Evolutionary conservation across 2,888 invertebrate species (phyloP).

Genomic region (Clitarchus hookeri): DNA sequence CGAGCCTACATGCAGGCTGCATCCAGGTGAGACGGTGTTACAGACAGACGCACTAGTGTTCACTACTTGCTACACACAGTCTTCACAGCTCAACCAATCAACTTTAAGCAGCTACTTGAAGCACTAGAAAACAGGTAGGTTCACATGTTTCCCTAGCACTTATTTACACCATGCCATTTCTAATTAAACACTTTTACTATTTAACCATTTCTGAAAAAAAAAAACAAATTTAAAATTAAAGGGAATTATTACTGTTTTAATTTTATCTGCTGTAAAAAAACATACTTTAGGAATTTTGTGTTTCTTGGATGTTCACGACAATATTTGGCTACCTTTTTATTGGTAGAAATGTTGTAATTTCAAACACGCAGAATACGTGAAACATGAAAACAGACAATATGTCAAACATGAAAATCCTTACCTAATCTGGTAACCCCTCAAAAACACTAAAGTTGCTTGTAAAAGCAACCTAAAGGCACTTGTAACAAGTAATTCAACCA

Average conservation of each 20-base stretch:
- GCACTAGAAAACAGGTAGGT: not conserved
- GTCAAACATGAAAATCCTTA: not conserved
- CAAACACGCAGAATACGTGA: too few relatives aligned
- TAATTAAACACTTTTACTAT: not conserved
- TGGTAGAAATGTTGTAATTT: too few relatives aligned
- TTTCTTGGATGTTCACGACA: not conserved
- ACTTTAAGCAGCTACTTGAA: not conserved
- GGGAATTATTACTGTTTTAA: not conserved
- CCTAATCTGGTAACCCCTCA: not conserved
- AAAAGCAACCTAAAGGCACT: constrained; percentile 2
- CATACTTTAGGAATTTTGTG: too few relatives aligned
- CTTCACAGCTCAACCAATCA: not conserved
- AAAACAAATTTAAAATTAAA: not conserved
- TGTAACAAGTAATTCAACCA: not conserved
- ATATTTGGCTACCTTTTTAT: not conserved
- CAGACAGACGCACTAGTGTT: not conserved
- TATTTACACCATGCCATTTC: constrained; percentile 1
- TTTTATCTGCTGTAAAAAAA: not conserved
- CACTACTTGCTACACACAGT: constrained; percentile 5
- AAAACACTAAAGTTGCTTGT: not conserved
- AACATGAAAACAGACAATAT: not conserved
- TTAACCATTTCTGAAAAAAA: not conserved
- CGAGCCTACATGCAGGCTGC: not conserved
- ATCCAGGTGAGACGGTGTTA: not conserved
- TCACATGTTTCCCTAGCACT: not conserved